Percentiles rank a stretch among this genome's conserved stretches.
Conservation (phyloP, 2,797 vertebrate genomes). For the Clarias platycephalus region DNA sequence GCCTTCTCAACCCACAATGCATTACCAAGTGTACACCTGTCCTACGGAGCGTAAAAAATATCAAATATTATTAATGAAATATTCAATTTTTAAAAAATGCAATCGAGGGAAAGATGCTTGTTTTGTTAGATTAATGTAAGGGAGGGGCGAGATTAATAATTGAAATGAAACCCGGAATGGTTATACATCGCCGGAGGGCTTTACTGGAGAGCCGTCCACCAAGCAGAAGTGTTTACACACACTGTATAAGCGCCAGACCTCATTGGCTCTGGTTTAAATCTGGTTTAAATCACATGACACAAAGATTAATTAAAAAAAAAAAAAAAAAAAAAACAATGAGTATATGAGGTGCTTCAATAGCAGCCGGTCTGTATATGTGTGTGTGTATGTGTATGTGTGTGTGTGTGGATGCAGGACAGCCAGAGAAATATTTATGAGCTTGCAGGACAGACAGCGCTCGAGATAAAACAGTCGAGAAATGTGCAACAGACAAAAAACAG, state of each 20-base stretch:
- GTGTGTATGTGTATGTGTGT: conserved; percentile 62
- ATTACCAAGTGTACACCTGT: conserved; percentile 22
- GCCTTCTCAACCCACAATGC: conserved; percentile 54
- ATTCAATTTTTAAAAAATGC: conserved; percentile 1
- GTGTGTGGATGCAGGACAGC: conserved; percentile 71
- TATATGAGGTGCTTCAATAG: conserved; percentile 81
- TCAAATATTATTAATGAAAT: conserved; percentile 1
- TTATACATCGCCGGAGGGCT: neutral
- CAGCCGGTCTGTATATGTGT: conserved; percentile 64
- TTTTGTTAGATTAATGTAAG: conserved; percentile 31
- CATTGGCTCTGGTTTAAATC: conserved; percentile 7
- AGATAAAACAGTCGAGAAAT: conserved; percentile 83
- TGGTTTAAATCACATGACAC: conserved; percentile 67
- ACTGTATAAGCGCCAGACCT: conserved; percentile 8
- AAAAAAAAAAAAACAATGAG: conserved; percentile 75
- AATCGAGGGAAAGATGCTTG: neutral
- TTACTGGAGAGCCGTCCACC: neutral
- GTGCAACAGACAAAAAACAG: conserved; percentile 79
- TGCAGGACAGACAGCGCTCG: conserved; percentile 78
- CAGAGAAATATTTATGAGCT: conserved; percentile 80
- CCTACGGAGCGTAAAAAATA: conserved; percentile 18
- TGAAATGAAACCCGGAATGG: conserved; percentile 10
- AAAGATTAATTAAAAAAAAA: conserved; percentile 75
- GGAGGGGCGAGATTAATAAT: conserved; percentile 36
- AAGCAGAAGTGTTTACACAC: conserved; percentile 22